Evolutionary conservation across 2,797 vertebrate species (phyloP), one percentile per base, ranked within the genome.

Genomic region (Takifugu rubripes): DNA sequence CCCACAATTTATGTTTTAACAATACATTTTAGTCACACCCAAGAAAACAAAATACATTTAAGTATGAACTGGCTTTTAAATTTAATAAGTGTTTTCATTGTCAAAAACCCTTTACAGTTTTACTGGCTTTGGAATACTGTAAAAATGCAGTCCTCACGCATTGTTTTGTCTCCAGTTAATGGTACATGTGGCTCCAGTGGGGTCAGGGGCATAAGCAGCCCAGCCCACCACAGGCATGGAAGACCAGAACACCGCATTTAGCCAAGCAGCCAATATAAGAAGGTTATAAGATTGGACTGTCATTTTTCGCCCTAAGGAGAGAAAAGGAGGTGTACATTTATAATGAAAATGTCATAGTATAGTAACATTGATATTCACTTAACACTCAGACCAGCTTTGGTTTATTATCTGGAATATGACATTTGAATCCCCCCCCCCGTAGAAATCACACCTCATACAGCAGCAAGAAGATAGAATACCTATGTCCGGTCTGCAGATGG

Each of bases 141-240:
- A 3, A 36, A 9, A 36, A 36, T 12, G 10, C 33, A 36, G 33
- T 36, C 33, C 96, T 91, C 86, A 98, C 96, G 2, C 72, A 49
- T 98, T 93, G 47, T 97, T 98, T 61, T 94, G 87, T 71, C 94
- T 89, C 97, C 97, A 99, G 75, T 98, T 95, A 70, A 99, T 93
- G 64, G 97, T 99, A 79, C 97, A 99, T 0, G 96, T 98, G 9
- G 96, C 95, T 66, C 96, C 96, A 0, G 95, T 99, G 0, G 97
- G 97, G 76, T 99, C 97, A 0, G 96, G 95, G 56, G 94, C 94
- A 0, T 98, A 99, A 70, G 92, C 85, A 27, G 96, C 93, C 96
- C 96, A 99, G 55, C 97, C 97, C 29, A 91, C 46, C 1, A 93
- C 46, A 0, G 96, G 96, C 95, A 98, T 94, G 49, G 86, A 88